Percentiles rank a stretch among this genome's conserved stretches.
Evolutionary conservation across 2,888 invertebrate genomes (phyloP).

Genomic region (Nebria brevicollis): DNA sequence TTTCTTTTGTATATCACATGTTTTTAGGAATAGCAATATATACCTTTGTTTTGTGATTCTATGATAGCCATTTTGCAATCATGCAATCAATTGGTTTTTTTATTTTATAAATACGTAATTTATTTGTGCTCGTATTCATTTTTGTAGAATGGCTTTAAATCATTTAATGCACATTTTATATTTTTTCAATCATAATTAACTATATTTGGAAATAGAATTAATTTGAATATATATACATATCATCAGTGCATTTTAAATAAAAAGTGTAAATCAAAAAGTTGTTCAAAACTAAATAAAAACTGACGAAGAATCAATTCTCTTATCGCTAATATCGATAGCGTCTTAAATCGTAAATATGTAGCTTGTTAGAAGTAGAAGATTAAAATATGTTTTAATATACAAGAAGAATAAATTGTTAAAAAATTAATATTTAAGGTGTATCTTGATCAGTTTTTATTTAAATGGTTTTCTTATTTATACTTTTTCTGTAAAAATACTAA

Average conservation of each 20-base stretch:
- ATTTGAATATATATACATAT: slow-evolving; percentile 25
- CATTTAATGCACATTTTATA: slow-evolving; percentile 53
- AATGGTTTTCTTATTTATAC: too few species aligned
- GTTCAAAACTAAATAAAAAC: too few species aligned
- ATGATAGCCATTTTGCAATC: slow-evolving; percentile 18
- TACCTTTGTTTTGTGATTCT: slow-evolving; percentile 38
- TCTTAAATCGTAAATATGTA: too few species aligned
- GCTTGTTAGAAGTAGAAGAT: neutral
- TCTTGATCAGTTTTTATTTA: neutral
- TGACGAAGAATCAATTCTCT: too few species aligned
- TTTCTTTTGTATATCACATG: slow-evolving; percentile 46
- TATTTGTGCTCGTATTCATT: slow-evolving; percentile 10
- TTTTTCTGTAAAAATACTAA: too few species aligned
- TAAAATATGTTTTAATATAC: too few species aligned
- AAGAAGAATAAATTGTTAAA: neutral
- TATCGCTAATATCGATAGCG: too few species aligned
- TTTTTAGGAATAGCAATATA: slow-evolving; percentile 45
- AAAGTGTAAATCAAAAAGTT: neutral
- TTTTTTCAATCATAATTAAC: slow-evolving; percentile 51
- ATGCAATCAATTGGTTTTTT: neutral
- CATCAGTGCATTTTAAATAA: neutral
- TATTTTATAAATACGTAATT: neutral
- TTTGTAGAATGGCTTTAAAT: slow-evolving; percentile 55
- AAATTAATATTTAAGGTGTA: neutral
- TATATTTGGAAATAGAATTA: slow-evolving; percentile 40